These are phyloP conservation scores for Caenorhabditis auriculariae DNA, from an alignment of 2,888 invertebrate genomes.

Conservation along the genomic window DNA sequence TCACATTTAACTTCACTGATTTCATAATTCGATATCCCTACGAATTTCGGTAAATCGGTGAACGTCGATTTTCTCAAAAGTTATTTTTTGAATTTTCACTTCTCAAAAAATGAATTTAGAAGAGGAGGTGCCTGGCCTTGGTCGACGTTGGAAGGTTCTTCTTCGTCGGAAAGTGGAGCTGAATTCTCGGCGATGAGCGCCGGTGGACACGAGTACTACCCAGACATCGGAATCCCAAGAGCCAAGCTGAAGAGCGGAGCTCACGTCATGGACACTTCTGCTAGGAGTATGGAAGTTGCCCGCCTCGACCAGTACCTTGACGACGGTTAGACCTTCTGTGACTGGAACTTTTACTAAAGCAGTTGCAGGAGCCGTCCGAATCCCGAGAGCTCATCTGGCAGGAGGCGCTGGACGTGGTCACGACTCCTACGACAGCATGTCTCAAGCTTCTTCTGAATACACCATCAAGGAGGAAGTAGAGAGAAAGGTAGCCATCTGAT, in stretches of 20 bases:
- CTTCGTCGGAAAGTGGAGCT: conserved; percentile 54
- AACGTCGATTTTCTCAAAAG: not conserved
- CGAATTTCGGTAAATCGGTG: too few relatives aligned
- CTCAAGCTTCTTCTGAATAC: conserved; percentile 57
- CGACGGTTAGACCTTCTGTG: conserved; percentile 27
- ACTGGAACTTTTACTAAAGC: too few relatives aligned
- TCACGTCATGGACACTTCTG: conserved; percentile 5
- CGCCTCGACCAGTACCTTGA: conserved; percentile 55
- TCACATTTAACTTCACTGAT: too few relatives aligned
- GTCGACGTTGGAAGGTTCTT: conserved; percentile 61
- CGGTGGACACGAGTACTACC: conserved; percentile 58
- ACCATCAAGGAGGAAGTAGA: conserved; percentile 62
- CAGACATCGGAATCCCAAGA: conserved; percentile 61
- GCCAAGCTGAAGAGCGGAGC: conserved; percentile 55
- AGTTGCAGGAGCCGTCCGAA: conserved; percentile 41
- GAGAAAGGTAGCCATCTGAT: conserved; percentile 14
- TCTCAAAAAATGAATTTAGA: conserved; percentile 9
- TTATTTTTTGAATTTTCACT: not conserved
- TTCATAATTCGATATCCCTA: too few relatives aligned
- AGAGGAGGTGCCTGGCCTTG: conserved; percentile 55
- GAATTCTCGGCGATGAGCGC: conserved; percentile 51
- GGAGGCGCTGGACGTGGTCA: conserved; percentile 22
- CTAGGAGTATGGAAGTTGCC: conserved; percentile 42
- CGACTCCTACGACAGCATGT: conserved; percentile 48
- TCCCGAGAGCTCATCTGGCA: conserved; percentile 59